Evolutionary conservation across 2,888 invertebrate genomes (phyloP).

Genomic region (Lasius platythorax): DNA sequence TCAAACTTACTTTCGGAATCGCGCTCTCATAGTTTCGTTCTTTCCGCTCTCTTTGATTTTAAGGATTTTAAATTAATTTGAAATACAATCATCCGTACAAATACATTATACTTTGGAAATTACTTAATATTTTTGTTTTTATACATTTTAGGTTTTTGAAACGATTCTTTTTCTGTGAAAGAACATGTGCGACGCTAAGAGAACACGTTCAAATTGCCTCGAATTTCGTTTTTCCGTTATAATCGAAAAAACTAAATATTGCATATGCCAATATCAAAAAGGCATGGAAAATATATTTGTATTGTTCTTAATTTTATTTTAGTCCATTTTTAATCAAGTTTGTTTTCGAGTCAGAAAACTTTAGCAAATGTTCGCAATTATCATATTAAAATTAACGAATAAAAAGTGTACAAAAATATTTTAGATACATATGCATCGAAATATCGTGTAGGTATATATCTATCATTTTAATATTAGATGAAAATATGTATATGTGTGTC

Average conservation of each 20-base stretch:
- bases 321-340: background rate
- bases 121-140: background rate
- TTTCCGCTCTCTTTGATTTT: background rate
- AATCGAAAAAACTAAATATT: background rate
- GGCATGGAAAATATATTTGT: background rate
- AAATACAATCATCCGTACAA: background rate
- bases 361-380: no score
- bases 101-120: background rate
- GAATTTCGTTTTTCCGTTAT: background rate
- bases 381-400: background rate
- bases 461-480: background rate
- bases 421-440: background rate
- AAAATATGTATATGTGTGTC: background rate
- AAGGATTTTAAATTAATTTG: conserved; percentile 9
- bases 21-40: background rate
- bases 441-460: background rate
- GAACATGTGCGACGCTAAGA: background rate
- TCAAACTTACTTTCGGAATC: background rate
- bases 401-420: background rate
- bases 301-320: background rate
- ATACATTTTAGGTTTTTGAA: background rate
- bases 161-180: background rate
- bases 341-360: background rate
- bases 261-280: background rate
- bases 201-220: background rate